These are phyloP conservation scores for Elgaria multicarinata DNA, from an alignment of 2,113 vertebrate genomes.

Conservation along the genomic window DNA sequence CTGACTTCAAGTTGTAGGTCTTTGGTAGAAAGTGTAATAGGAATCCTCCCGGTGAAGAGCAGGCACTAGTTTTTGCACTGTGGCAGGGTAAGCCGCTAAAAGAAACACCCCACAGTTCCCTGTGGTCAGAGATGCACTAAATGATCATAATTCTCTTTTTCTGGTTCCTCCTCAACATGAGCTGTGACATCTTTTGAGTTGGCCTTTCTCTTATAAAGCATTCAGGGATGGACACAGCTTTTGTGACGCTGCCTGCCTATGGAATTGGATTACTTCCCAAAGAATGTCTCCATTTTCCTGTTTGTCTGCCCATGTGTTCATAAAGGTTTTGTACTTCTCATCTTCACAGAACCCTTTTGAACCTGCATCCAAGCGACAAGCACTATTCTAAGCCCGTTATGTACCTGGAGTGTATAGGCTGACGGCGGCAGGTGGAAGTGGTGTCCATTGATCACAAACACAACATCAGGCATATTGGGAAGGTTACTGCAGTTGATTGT, in stretches of 20 bases:
- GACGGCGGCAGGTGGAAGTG: conserved; percentile 54
- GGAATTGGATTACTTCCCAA: neutral
- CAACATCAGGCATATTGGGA: conserved; percentile 61
- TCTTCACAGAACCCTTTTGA: neutral
- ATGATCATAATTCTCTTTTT: neutral
- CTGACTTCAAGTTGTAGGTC: neutral
- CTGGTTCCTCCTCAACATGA: neutral
- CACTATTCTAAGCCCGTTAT: neutral
- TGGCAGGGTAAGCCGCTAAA: neutral
- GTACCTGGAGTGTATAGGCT: conserved; percentile 69
- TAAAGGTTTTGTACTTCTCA: neutral
- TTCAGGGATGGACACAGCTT: neutral
- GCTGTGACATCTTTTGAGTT: neutral
- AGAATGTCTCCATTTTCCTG: neutral
- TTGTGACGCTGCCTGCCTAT: neutral
- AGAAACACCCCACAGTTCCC: neutral
- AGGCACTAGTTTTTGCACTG: neutral
- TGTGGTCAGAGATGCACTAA: neutral
- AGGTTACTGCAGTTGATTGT: conserved; percentile 60
- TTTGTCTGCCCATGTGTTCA: neutral
- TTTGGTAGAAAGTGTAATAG: neutral
- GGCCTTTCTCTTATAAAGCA: neutral
- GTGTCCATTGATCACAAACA: conserved; percentile 68
- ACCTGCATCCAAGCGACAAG: too few species aligned
- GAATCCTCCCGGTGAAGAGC: neutral